Evolutionary conservation across 2,888 invertebrate genomes (phyloP), one percentile per base, ranked within the genome.

Genomic region (Drosophila subquinaria): DNA sequence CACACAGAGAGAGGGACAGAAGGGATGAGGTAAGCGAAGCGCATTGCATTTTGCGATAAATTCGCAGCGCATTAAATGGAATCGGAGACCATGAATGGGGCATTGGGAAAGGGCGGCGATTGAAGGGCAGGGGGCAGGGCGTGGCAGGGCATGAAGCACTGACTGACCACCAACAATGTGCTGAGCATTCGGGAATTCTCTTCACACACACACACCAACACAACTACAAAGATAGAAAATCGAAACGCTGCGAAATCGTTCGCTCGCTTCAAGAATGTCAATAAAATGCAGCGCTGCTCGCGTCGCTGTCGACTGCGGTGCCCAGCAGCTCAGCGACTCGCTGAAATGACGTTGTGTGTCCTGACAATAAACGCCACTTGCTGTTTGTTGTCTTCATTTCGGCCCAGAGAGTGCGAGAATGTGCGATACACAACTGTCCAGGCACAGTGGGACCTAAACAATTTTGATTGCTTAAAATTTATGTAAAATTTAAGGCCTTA

Each of bases 31-130:
- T 4, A 36, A 42, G 43, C 48, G 38, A 40, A 59, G 59, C 69
- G 76, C 64, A 83, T 63, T 88, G 89, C 88, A 87, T 84, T 84
- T 65, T 84, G 73, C 84, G 89, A 90, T 90, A 86, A 90, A 90
- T 90, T 84, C 84, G 76, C 76, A 73, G 66, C 75, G 73, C 83
- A 89, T 89, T 86, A 80, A 85, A 80, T 71, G 74, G 48, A 59
- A 67, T 63, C 60, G 50, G 30, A 51, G 57, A 63, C 23, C 56
- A 33, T 69, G 66, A 60, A 69, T 55, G 56, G 52, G 15, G 4
- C 9, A 42, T 5, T 15, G 33, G 8, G 33, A 20, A 30, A 23
- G 52, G n/a, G 38, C 10, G 15, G 13, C n/a, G 15, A 13, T 4
- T 45, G 40, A 33, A 36, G 33, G 10, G 27, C 3, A 11, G 38